Conservation (phyloP, 2,113 vertebrate species). For the Pithys albifrons region DNA sequence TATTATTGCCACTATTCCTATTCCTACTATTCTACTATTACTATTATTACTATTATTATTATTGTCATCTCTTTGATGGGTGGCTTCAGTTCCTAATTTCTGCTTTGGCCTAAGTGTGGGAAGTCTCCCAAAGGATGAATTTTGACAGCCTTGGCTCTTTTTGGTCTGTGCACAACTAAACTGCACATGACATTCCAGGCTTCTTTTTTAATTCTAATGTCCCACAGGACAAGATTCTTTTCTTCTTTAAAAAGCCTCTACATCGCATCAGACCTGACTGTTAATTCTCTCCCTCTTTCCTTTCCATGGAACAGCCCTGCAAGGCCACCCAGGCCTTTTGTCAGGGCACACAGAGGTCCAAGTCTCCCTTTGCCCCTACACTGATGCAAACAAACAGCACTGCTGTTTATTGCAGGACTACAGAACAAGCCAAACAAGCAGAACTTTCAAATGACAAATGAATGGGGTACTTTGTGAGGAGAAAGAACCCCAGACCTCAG, state of each 20-base stretch:
- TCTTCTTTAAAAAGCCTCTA: background rate
- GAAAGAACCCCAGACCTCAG: background rate
- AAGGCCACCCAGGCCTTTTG: background rate
- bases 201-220: background rate
- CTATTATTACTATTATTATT: background rate
- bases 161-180: background rate
- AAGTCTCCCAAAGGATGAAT: background rate
- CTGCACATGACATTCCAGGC: background rate
- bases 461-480: background rate
- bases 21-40: no score
- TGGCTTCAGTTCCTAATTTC: background rate
- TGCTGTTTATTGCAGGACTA: background rate
- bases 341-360: background rate
- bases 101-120: background rate
- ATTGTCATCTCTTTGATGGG: background rate
- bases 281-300: background rate
- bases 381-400: background rate
- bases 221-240: background rate
- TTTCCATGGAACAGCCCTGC: background rate
- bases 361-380: background rate
- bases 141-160: constrained; percentile 21
- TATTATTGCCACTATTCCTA: no score
- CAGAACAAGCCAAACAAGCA: background rate
- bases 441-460: background rate
- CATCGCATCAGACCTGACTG: background rate